Conservation (phyloP, 1,140 invertebrate genomes). For the Fopius arisanus region DNA sequence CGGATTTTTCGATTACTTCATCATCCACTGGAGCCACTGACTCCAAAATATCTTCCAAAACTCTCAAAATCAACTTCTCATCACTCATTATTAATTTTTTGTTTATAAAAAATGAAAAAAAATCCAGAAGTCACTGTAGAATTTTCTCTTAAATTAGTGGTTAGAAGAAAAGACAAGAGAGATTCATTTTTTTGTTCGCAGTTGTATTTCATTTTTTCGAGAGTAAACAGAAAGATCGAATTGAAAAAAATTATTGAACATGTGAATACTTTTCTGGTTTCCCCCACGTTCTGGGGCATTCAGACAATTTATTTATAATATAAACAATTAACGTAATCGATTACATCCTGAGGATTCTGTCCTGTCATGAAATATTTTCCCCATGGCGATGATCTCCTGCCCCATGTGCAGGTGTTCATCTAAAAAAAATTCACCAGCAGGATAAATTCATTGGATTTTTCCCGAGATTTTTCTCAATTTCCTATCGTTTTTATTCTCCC, state of each 20-base stretch:
- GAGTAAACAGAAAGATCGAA: not conserved
- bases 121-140: not conserved
- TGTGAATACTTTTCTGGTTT: not conserved
- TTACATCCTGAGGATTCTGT: too few species aligned
- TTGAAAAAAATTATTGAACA: not conserved
- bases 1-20: not conserved
- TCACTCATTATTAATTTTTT: not conserved
- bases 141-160: not conserved
- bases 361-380: too few species aligned
- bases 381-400: too few species aligned
- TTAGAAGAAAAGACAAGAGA: not conserved
- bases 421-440: too few species aligned
- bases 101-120: not conserved
- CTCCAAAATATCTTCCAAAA: not conserved
- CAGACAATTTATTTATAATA: too few species aligned
- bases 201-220: not conserved
- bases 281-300: not conserved
- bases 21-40: not conserved
- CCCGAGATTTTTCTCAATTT: not conserved
- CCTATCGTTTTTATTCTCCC: constrained; percentile 47
- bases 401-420: too few species aligned
- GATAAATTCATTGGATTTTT: too few species aligned
- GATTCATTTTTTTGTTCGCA: not conserved
- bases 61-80: not conserved
- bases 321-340: too few species aligned